A percentile compares a stretch with the other conserved stretches of the same genome.
These are phyloP conservation scores for Polyodon spathula DNA, from an alignment of 2,113 vertebrate species.

Conservation along the genomic window DNA sequence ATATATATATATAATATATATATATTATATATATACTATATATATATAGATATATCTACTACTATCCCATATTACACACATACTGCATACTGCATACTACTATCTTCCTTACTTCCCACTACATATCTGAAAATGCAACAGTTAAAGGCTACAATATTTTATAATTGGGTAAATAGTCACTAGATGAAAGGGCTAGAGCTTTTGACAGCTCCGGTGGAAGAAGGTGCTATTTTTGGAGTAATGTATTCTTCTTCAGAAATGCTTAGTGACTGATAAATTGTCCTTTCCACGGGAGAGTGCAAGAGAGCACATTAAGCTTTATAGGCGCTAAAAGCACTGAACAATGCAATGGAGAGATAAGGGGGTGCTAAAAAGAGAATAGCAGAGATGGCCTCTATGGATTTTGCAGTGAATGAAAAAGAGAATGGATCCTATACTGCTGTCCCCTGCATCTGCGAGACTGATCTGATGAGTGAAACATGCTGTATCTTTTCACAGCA, in stretches of 20 bases:
- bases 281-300: neutral
- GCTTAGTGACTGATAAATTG: constrained; percentile 4
- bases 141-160: neutral
- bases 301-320: neutral
- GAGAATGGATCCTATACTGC: no score
- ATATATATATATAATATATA: no score
- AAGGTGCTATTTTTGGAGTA: constrained; percentile 25
- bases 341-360: neutral
- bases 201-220: constrained; percentile 23
- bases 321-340: neutral
- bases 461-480: no score
- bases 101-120: neutral
- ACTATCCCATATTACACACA: no score
- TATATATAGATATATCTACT: no score
- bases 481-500: no score
- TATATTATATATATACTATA: no score
- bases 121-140: neutral
- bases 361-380: no score
- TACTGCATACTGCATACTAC: neutral
- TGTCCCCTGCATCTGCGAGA: no score
- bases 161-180: constrained; percentile 6
- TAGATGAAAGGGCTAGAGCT: constrained; percentile 18
- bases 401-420: no score
- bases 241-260: constrained; percentile 11
- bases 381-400: no score